Conservation (phyloP, 2,888 invertebrate genomes). For the Lapara coniferarum region DNA sequence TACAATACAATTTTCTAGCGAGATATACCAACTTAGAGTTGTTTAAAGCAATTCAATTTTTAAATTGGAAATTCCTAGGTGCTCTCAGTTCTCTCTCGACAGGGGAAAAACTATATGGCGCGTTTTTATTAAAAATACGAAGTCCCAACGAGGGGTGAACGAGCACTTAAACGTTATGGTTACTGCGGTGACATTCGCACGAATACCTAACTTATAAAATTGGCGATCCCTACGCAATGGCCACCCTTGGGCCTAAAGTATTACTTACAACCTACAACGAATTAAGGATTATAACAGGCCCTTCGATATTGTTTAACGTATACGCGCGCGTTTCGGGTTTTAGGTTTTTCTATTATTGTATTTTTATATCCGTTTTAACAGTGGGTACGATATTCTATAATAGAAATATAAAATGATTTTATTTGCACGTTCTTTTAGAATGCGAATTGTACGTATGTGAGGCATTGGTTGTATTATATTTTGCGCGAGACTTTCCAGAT, state of each 20-base stretch:
- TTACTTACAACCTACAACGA: slow-evolving; percentile 56
- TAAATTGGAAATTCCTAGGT: slow-evolving; percentile 69
- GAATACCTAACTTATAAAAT: slow-evolving; percentile 79
- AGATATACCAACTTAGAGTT: slow-evolving; percentile 34
- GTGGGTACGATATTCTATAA: slow-evolving; percentile 22
- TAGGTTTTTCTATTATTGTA: slow-evolving; percentile 45
- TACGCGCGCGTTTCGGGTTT: slow-evolving; percentile 41
- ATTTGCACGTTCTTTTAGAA: slow-evolving; percentile 4
- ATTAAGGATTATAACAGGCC: slow-evolving; percentile 60
- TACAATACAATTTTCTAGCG: neutral
- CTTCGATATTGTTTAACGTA: slow-evolving; percentile 57
- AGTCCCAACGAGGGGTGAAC: slow-evolving; percentile 76
- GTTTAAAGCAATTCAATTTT: slow-evolving; percentile 58
- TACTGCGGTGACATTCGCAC: slow-evolving; percentile 78
- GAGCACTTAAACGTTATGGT: slow-evolving; percentile 79
- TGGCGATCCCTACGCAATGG: slow-evolving; percentile 64
- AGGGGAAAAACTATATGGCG: slow-evolving; percentile 74
- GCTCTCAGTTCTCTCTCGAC: slow-evolving; percentile 51
- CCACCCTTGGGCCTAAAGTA: slow-evolving; percentile 61
- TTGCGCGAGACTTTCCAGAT: neutral
- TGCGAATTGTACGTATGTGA: neutral
- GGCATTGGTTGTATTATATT: neutral
- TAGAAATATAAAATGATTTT: slow-evolving; percentile 21
- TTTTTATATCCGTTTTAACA: slow-evolving; percentile 31
- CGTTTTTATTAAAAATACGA: slow-evolving; percentile 77